Conservation (phyloP, 2,888 invertebrate genomes). For the Coremacera marginata region DNA sequence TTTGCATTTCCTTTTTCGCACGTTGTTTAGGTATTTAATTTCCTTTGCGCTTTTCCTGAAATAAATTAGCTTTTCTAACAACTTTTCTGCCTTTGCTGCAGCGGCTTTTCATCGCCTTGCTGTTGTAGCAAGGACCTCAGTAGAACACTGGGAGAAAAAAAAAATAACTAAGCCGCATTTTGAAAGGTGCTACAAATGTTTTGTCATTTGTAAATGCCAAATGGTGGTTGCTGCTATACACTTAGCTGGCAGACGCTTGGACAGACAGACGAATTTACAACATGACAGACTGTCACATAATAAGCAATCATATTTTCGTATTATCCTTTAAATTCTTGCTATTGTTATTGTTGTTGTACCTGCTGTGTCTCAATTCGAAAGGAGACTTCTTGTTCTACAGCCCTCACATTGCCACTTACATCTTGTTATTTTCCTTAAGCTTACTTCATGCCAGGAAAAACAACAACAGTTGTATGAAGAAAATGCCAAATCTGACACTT, state of each 20-base stretch:
- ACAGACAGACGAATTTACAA: neutral
- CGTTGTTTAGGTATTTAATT: constrained; percentile 41
- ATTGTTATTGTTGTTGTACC: neutral
- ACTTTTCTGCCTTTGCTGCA: neutral
- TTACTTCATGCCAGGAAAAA: neutral
- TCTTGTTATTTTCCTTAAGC: neutral
- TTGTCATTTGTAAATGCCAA: constrained; percentile 64
- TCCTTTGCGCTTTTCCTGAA: constrained; percentile 46
- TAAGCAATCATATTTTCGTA: neutral
- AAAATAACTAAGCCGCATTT: neutral
- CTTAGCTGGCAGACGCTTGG: neutral
- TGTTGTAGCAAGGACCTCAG: too few species aligned
- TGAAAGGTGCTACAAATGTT: constrained; percentile 55
- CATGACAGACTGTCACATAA: neutral
- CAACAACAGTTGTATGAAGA: neutral
- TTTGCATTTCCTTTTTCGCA: neutral
- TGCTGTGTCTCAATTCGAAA: too few species aligned
- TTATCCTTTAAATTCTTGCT: neutral
- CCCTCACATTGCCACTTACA: neutral
- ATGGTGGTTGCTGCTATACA: constrained; percentile 52
- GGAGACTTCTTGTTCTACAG: too few species aligned
- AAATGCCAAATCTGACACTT: constrained; percentile 61
- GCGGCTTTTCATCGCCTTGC: too few species aligned
- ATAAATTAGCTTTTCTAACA: constrained; percentile 46
- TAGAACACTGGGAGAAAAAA: neutral